A percentile compares a stretch with the other conserved stretches of the same genome.
These are phyloP conservation scores for Temnothorax nylanderi DNA, from an alignment of 1,140 invertebrate genomes.

Conservation along the genomic window DNA sequence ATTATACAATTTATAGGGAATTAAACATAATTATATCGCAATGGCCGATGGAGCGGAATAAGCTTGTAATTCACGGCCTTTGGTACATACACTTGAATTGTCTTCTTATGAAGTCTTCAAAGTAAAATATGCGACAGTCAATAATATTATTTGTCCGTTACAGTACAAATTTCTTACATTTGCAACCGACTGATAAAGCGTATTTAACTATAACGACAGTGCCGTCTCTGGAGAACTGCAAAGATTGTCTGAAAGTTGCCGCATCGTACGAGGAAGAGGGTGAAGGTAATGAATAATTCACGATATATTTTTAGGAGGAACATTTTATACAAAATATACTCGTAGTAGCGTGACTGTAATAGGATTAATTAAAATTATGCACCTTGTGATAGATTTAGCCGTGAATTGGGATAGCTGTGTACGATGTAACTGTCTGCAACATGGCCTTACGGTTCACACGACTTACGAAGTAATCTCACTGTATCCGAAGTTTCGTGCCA, in stretches of 20 bases:
- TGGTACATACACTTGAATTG: slow-evolving; percentile 83
- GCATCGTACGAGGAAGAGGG: slow-evolving; percentile 88
- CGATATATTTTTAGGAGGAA: neutral
- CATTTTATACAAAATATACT: neutral
- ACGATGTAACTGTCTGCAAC: slow-evolving; percentile 88
- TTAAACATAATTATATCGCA: slow-evolving; percentile 89
- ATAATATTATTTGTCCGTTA: slow-evolving; percentile 38
- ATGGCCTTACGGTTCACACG: slow-evolving; percentile 90
- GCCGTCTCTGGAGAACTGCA: slow-evolving; percentile 88
- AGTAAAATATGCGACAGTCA: slow-evolving; percentile 4
- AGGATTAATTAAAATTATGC: slow-evolving; percentile 13
- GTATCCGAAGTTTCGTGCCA: slow-evolving; percentile 88
- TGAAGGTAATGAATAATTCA: slow-evolving; percentile 73
- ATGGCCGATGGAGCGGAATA: slow-evolving; percentile 89
- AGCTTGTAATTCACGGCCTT: slow-evolving; percentile 89
- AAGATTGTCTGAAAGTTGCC: slow-evolving; percentile 87
- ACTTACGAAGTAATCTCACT: slow-evolving; percentile 90
- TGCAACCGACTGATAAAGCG: slow-evolving; percentile 85
- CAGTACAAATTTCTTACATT: slow-evolving; percentile 79
- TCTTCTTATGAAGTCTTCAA: neutral
- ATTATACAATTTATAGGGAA: slow-evolving; percentile 87
- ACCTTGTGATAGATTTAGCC: slow-evolving; percentile 84
- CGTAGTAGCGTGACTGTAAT: neutral
- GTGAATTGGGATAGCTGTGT: slow-evolving; percentile 87
- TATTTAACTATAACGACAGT: slow-evolving; percentile 87